Percentiles rank a stretch among this genome's conserved stretches.
Conservation (phyloP, 2,113 vertebrate genomes). For the Heliornis fulica region DNA sequence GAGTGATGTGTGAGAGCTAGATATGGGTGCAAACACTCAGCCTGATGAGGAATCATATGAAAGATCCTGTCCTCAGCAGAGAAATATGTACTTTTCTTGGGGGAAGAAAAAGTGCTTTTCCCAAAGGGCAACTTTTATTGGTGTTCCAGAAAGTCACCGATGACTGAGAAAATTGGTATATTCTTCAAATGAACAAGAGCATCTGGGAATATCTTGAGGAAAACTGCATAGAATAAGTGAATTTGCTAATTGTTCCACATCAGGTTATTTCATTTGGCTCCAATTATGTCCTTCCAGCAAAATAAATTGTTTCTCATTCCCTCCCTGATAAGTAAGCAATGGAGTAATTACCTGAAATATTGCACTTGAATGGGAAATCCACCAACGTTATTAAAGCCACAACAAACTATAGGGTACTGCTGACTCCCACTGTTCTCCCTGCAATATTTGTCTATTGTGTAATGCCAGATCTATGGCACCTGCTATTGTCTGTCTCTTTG, state of each 20-base stretch:
- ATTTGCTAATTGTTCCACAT: background rate
- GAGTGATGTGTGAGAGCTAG: background rate
- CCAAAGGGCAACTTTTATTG: background rate
- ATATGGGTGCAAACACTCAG: background rate
- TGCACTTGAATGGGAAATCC: background rate
- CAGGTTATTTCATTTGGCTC: background rate
- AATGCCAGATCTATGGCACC: background rate
- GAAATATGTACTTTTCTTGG: background rate
- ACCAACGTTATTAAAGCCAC: background rate
- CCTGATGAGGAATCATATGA: background rate
- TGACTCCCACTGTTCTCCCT: background rate
- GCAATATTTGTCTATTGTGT: background rate
- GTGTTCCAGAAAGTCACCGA: background rate
- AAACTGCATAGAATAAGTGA: background rate
- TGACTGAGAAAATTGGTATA: background rate
- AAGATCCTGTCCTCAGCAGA: background rate
- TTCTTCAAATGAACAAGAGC: background rate
- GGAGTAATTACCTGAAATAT: background rate
- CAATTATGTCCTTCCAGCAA: background rate
- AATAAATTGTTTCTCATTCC: background rate
- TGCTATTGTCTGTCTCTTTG: background rate
- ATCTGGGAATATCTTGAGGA: background rate
- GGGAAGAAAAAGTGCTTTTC: background rate
- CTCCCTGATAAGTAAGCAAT: background rate
- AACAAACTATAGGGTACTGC: background rate